Conservation (phyloP, 53 echinoderm and acorn worm genomes). For the Paracentrotus lividus region DNA sequence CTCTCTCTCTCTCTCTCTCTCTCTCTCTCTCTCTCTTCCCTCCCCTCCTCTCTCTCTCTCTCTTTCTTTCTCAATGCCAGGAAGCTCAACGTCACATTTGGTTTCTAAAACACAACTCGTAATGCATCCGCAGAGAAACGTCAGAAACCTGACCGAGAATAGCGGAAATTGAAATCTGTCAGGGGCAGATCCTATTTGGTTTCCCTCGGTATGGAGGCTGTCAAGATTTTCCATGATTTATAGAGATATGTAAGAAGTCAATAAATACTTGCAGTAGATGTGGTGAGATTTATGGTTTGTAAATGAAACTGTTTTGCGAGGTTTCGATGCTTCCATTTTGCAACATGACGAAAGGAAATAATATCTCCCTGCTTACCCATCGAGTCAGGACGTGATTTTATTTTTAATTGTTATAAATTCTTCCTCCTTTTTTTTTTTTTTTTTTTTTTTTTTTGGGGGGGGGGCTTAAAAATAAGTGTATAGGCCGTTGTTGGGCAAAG, state of each 20-base stretch:
- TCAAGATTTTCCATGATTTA: background rate
- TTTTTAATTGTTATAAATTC: background rate
- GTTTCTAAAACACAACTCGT: background rate
- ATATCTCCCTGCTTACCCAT: background rate
- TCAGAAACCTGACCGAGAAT: conserved; percentile 7
- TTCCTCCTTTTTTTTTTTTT: background rate
- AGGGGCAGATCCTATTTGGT: background rate
- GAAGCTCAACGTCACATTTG: background rate
- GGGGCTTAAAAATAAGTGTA: too few species aligned
- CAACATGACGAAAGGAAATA: background rate
- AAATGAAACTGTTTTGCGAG: conserved; percentile 1
- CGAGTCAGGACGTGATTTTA: background rate
- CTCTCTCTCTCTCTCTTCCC: background rate
- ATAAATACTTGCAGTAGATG: background rate
- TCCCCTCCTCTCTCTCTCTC: too few species aligned
- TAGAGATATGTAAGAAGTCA: background rate
- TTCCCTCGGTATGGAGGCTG: background rate
- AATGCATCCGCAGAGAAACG: background rate
- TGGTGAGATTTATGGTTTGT: background rate
- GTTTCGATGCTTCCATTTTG: background rate
- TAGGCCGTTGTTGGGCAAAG: too few species aligned
- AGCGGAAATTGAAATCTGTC: conserved; percentile 11
- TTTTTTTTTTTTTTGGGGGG: background rate
- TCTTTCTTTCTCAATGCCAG: background rate
- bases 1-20: background rate